A percentile compares a stretch with the other conserved stretches of the same genome.
phyloP scores from a whole-genome alignment of 2,113 vertebrate species.

The Pangasianodon gigas region DNA sequence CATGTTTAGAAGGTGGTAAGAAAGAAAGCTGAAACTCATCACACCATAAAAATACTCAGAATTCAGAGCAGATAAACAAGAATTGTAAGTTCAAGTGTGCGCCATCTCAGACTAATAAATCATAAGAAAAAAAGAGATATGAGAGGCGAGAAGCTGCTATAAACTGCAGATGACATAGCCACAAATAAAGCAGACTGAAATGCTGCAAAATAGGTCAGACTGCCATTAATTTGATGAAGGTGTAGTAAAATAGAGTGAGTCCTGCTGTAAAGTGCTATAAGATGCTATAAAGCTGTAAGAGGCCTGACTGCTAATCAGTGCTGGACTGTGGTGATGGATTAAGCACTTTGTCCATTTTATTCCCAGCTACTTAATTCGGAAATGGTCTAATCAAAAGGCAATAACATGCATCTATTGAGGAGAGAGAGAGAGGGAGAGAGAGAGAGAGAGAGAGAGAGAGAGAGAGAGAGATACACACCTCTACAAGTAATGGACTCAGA shows the following conservation, averaged over 20 bases:
- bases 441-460: neutral
- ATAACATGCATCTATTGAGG: constrained; percentile 8
- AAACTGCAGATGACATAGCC: neutral
- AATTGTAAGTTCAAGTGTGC: too few relatives aligned
- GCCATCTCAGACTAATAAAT: neutral
- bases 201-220: neutral
- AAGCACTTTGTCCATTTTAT: constrained; percentile 38
- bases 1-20: neutral
- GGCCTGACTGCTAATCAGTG: constrained; percentile 22
- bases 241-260: constrained; percentile 33
- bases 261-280: constrained; percentile 35
- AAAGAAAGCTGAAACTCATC: neutral
- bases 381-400: constrained; percentile 20
- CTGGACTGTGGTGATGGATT: constrained; percentile 29
- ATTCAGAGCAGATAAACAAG: neutral
- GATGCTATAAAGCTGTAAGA: constrained; percentile 21
- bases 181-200: constrained; percentile 21
- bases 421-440: neutral
- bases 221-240: neutral
- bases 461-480: neutral
- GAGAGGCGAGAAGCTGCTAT: neutral
- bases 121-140: neutral
- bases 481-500: neutral
- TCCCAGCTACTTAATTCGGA: constrained; percentile 9
- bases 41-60: neutral